Conservation (phyloP, 2,113 vertebrate species). For the Grus americana region DNA sequence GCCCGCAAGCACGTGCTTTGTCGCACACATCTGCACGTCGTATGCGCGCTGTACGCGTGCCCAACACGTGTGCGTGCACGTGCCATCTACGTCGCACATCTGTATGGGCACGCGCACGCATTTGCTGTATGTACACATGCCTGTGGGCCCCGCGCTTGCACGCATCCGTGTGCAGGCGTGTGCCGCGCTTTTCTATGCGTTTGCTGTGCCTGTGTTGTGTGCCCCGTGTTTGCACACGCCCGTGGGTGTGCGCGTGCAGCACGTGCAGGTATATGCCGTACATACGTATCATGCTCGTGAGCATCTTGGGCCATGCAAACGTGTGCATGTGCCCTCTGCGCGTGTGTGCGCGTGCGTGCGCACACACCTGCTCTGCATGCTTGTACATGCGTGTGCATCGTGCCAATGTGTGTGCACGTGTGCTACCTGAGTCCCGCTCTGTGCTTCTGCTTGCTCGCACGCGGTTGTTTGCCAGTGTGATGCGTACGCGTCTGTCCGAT, state of each 20-base stretch:
- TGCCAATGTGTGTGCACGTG: too few relatives aligned
- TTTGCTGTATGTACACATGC: not conserved
- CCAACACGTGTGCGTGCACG: too few relatives aligned
- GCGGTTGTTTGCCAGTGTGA: too few relatives aligned
- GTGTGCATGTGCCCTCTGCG: fast-evolving
- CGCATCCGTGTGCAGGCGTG: not conserved
- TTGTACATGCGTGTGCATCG: too few relatives aligned
- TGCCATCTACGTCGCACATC: not conserved
- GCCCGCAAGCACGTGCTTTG: not conserved
- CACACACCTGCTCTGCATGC: not conserved
- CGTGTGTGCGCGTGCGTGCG: too few relatives aligned
- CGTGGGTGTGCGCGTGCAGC: not conserved
- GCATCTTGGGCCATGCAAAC: not conserved
- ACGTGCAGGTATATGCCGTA: not conserved
- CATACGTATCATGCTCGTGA: fast-evolving
- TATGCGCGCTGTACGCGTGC: too few relatives aligned
- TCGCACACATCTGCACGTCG: not conserved
- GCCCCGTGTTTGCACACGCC: not conserved
- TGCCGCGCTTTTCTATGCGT: not conserved
- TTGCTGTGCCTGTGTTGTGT: not conserved
- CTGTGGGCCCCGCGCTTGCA: not conserved
- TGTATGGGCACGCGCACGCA: not conserved
- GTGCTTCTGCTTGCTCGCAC: not conserved
- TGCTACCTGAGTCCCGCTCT: fast-evolving
- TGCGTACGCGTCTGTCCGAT: too few relatives aligned